Evolutionary conservation across 2,888 invertebrate species (phyloP).

Genomic region (Dynastes hyllus): DNA sequence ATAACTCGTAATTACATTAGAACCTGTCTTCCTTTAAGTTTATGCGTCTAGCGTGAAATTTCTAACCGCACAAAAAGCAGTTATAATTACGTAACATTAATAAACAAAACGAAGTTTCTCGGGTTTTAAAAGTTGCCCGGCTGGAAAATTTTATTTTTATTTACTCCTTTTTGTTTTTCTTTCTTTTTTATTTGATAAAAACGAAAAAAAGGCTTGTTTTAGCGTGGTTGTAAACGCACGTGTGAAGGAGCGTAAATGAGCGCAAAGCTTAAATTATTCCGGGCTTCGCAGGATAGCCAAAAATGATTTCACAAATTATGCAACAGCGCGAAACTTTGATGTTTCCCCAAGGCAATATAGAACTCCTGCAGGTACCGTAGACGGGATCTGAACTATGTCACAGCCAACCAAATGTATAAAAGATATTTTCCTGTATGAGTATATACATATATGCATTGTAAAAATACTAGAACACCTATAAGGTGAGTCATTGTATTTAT

Average conservation of each 20-base stretch:
- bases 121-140: neutral
- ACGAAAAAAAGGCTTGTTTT: neutral
- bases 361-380: neutral
- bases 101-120: constrained; percentile 25
- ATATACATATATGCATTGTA: neutral
- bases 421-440: neutral
- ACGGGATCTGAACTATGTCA: neutral
- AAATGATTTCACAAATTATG: constrained; percentile 40
- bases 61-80: constrained; percentile 1
- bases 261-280: constrained; percentile 24
- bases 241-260: constrained; percentile 7
- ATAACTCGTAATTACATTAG: constrained; percentile 25
- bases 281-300: neutral
- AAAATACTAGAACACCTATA: neutral
- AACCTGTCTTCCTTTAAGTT: constrained; percentile 27
- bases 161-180: neutral
- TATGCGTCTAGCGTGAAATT: constrained; percentile 28
- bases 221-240: neutral
- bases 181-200: neutral
- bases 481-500: too few relatives aligned
- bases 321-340: constrained; percentile 33
- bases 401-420: neutral
- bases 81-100: constrained; percentile 28
- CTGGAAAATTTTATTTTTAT: neutral
- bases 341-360: constrained; percentile 33